phyloP scores from a whole-genome alignment of 23 tunicate genomes.

The Trididemnum nubilum region DNA sequence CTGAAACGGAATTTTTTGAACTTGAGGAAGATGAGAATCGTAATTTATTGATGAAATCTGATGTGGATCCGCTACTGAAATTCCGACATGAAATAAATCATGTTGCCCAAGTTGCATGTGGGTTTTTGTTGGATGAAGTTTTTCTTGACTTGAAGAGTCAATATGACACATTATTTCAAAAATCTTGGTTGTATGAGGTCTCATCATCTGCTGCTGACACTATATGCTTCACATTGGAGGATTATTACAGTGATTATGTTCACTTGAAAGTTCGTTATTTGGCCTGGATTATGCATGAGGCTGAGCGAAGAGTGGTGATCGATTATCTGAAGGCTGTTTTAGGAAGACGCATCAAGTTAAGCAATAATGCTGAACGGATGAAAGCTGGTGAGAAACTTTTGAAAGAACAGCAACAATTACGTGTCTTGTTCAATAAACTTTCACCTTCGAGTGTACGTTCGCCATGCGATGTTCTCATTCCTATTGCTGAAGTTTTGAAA shows the following conservation, averaged over 20 bases:
- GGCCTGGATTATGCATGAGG: constrained; percentile 82
- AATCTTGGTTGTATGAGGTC: constrained; percentile 54
- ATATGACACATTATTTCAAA: constrained; percentile 50
- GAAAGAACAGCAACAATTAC: constrained; percentile 67
- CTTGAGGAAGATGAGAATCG: no score
- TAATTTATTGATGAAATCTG: no score
- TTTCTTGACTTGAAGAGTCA: constrained; percentile 82
- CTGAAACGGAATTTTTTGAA: no score
- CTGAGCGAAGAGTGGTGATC: constrained; percentile 78
- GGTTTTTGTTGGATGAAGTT: constrained; percentile 85
- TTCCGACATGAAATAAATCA: constrained; percentile 75
- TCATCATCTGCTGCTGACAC: constrained; percentile 63
- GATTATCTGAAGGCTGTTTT: constrained; percentile 69
- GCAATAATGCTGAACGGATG: constrained; percentile 57
- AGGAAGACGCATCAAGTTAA: constrained; percentile 70
- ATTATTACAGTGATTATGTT: constrained; percentile 86
- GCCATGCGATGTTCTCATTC: constrained; percentile 81
- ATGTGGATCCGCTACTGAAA: no score
- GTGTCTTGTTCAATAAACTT: constrained; percentile 47
- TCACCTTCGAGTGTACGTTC: constrained; percentile 49
- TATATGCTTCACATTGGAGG: constrained; percentile 86
- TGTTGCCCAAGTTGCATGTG: constrained; percentile 76
- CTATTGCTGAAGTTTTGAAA: constrained; percentile 86
- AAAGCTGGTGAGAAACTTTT: constrained; percentile 75
- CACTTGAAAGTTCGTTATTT: constrained; percentile 74